A percentile compares a stretch with the other conserved stretches of the same genome.
These are phyloP conservation scores for Rhincodon typus DNA, from an alignment of 2,797 vertebrate species.

Conservation along the genomic window DNA sequence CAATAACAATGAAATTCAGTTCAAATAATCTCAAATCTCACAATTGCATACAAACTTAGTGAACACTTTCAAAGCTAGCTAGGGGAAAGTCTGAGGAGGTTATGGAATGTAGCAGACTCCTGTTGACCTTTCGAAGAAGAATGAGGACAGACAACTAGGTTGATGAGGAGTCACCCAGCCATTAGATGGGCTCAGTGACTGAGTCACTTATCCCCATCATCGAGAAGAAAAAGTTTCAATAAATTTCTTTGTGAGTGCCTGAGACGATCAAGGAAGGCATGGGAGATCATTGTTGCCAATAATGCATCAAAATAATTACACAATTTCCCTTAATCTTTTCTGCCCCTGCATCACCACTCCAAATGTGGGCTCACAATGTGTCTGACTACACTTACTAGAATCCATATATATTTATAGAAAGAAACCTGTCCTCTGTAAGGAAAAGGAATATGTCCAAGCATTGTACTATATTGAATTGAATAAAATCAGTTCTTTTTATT, in stretches of 20 bases:
- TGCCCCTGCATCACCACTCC: too few relatives aligned
- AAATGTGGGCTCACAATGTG: too few relatives aligned
- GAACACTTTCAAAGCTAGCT: neutral
- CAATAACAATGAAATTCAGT: neutral
- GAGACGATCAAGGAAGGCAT: neutral
- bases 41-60: neutral
- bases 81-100: neutral
- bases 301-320: neutral
- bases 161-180: neutral
- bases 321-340: neutral
- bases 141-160: neutral
- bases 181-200: neutral
- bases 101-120: neutral
- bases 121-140: neutral
- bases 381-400: too few relatives aligned
- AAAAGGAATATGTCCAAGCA: too few relatives aligned
- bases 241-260: neutral
- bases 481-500: too few relatives aligned
- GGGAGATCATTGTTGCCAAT: neutral
- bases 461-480: too few relatives aligned
- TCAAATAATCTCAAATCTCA: neutral
- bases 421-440: too few relatives aligned
- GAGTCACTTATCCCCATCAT: neutral
- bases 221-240: neutral
- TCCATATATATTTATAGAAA: too few relatives aligned